Conservation (phyloP, 2,888 invertebrate genomes). For the Standfussiana lucernea region DNA sequence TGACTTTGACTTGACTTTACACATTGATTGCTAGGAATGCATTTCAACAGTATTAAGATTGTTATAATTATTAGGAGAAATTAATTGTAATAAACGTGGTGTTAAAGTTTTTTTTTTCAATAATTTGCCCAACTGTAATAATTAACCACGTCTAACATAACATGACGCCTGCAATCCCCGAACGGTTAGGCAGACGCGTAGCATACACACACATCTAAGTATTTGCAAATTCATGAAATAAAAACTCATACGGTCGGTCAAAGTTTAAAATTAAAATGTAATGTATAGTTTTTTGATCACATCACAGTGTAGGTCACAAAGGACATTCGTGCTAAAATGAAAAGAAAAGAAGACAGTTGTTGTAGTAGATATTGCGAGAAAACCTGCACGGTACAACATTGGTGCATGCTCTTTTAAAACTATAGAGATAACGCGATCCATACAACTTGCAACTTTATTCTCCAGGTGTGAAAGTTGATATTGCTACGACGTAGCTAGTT, state of each 20-base stretch:
- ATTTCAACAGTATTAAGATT: too few relatives aligned
- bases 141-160: too few relatives aligned
- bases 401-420: conserved; percentile 43
- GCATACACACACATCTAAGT: too few relatives aligned
- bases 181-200: too few relatives aligned
- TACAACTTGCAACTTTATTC: conserved; percentile 19
- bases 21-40: too few relatives aligned
- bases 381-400: conserved; percentile 23
- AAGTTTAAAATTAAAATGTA: background rate
- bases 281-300: background rate
- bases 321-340: conserved; percentile 13
- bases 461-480: background rate
- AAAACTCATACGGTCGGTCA: background rate
- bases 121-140: too few relatives aligned
- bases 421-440: conserved; percentile 1
- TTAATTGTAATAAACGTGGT: too few relatives aligned
- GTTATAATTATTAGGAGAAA: too few relatives aligned
- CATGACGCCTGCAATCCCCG: too few relatives aligned
- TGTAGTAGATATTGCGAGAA: conserved; percentile 42
- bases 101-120: too few relatives aligned
- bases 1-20: too few relatives aligned
- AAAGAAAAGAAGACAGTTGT: conserved; percentile 35
- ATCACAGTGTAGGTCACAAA: conserved; percentile 16
- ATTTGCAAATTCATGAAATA: background rate
- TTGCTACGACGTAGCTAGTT: background rate